A percentile compares a stretch with the other conserved stretches of the same genome.
phyloP scores from a whole-genome alignment of 2,888 invertebrate species.

The Drosophila suboccidentalis region DNA sequence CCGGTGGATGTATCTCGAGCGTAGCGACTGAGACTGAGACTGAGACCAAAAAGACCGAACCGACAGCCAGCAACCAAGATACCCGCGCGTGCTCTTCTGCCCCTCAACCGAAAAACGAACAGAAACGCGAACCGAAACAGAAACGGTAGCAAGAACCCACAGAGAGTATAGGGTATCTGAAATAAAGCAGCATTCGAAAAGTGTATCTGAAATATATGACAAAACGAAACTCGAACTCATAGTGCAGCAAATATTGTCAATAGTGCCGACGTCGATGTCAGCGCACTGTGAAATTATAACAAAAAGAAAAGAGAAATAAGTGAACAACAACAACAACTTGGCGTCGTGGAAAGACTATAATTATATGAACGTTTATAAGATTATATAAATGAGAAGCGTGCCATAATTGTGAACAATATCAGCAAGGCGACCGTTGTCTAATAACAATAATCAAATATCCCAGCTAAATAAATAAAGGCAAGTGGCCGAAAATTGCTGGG shows the following conservation, averaged over 20 bases:
- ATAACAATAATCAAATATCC: constrained; percentile 42
- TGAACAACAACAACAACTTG: not conserved
- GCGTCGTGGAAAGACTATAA: constrained; percentile 31
- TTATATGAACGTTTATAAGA: constrained; percentile 40
- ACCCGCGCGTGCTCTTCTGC: constrained; percentile 31
- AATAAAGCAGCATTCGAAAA: constrained; percentile 2
- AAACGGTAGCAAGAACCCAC: constrained; percentile 13
- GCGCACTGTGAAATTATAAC: constrained; percentile 51
- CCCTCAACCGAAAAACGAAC: constrained; percentile 17
- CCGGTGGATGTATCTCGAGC: constrained; percentile 84
- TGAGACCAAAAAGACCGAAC: constrained; percentile 48
- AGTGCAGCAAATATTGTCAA: constrained; percentile 35
- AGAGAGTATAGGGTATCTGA: constrained; percentile 14
- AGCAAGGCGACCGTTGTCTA: constrained; percentile 17
- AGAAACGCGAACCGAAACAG: not conserved
- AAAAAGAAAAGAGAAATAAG: constrained; percentile 23
- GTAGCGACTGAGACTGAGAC: constrained; percentile 68
- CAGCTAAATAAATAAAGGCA: constrained; percentile 61
- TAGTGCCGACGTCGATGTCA: constrained; percentile 26
- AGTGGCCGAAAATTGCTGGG: constrained; percentile 70
- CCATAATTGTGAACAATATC: constrained; percentile 58
- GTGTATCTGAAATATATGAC: not conserved
- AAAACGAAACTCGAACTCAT: constrained; percentile 34
- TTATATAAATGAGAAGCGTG: constrained; percentile 68
- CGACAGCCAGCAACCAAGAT: constrained; percentile 34